These are phyloP conservation scores for Dysmachus trigonus DNA, from an alignment of 2,888 invertebrate genomes.

Conservation along the genomic window DNA sequence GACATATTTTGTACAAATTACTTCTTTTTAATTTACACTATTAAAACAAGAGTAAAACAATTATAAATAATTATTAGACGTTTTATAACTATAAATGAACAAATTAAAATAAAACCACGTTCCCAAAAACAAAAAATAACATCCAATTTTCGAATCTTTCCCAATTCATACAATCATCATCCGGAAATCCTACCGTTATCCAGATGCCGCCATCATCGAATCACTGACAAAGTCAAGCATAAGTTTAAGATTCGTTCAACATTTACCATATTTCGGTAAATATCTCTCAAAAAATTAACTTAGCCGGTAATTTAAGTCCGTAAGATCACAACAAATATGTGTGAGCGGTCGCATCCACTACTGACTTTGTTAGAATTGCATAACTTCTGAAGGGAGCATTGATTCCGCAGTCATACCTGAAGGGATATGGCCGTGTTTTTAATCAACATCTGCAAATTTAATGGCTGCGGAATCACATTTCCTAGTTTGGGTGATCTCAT, in stretches of 20 bases:
- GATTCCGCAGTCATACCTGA: slow-evolving; percentile 63
- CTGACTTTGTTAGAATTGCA: slow-evolving; percentile 50
- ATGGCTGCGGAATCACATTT: slow-evolving; percentile 86
- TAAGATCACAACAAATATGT: background rate
- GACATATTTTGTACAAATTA: background rate
- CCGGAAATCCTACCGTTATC: background rate
- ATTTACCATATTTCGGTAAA: background rate
- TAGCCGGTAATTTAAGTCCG: background rate
- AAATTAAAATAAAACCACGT: no score
- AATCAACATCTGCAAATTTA: slow-evolving; percentile 88
- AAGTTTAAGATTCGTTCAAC: background rate
- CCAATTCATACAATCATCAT: background rate
- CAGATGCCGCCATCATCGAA: background rate
- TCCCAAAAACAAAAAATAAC: background rate
- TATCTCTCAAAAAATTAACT: background rate
- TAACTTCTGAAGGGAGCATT: slow-evolving; percentile 55
- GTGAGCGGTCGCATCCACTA: background rate
- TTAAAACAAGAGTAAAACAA: background rate
- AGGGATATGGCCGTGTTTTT: slow-evolving; percentile 86
- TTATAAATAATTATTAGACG: background rate
- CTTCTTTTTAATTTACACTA: background rate
- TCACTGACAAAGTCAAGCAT: background rate
- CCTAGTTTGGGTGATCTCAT: slow-evolving; percentile 82
- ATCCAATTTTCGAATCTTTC: background rate
- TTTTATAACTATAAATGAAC: no score